Evolutionary conservation across 1,140 invertebrate species (phyloP).

Genomic region (Euborellia annulipes): DNA sequence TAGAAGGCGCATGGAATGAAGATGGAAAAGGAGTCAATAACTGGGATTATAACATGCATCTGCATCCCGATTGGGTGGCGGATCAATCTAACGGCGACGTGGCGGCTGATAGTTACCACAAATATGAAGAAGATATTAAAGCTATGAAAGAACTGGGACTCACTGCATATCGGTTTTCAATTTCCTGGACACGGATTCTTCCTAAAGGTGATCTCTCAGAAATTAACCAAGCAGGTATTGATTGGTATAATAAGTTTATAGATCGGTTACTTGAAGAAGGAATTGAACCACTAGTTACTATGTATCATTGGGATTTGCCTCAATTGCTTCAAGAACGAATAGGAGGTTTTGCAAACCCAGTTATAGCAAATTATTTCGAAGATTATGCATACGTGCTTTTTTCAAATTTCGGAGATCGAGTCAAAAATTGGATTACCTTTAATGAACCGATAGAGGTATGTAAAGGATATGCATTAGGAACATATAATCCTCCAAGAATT

Average conservation of each 20-base stretch:
- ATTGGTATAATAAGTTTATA: constrained; percentile 29
- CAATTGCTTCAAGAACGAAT: constrained; percentile 40
- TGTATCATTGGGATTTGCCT: constrained; percentile 57
- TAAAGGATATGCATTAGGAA: constrained; percentile 24
- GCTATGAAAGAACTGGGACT: too few relatives aligned
- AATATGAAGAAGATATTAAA: constrained; percentile 36
- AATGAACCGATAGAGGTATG: constrained; percentile 25
- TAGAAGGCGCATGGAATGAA: too few relatives aligned
- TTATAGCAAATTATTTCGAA: constrained; percentile 38
- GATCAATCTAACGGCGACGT: constrained; percentile 39
- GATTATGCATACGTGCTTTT: constrained; percentile 42
- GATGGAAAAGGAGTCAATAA: constrained; percentile 24
- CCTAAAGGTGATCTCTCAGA: constrained; percentile 19
- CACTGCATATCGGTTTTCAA: constrained; percentile 27
- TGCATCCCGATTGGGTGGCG: constrained; percentile 28
- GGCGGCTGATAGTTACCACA: constrained; percentile 41
- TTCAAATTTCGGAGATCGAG: constrained; percentile 31
- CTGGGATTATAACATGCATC: constrained; percentile 23
- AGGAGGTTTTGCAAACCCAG: constrained; percentile 45
- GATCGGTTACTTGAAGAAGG: constrained; percentile 35
- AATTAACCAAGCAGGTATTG: constrained; percentile 22
- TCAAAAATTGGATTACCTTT: constrained; percentile 30
- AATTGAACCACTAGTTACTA: constrained; percentile 41
- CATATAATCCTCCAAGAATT: constrained; percentile 24
- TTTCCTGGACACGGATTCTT: constrained; percentile 26